Base-by-base conservation (phyloP, 2,888 invertebrate genomes). In the Hanleya hanleyi region DNA sequence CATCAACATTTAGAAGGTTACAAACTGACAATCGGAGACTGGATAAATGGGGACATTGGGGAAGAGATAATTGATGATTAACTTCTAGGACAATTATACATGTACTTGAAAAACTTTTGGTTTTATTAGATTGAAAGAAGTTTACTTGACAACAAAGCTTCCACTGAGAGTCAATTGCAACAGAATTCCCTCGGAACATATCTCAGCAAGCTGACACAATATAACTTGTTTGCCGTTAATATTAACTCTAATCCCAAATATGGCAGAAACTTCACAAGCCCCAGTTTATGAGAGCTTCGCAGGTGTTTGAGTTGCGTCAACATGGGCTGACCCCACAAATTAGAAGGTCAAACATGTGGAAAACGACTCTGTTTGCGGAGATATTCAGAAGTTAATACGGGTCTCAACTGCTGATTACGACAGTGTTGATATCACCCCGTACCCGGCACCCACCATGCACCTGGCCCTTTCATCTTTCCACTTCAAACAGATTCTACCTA, bases 401-500 rank as follows among this genome's bases (percentile, higher is more conserved):
- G 22, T 57, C 3, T 57, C 29, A 26, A 22, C 26, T 57, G 57
- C 26, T 32, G 32, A 29, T 57, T 26, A 15, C 26, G 12, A 22
- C 57, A 2, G 57, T 26, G 12, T 1, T 2, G 26, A 22, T n/a
- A 7, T 22, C 26, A 57, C 18, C 22, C 29, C 22, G 57, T 57
- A 15, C 57, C 57, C 15, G 57, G 57, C 32, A 57, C 57, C 26
- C 26, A 2, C 15, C 7, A 29, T 4, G 29, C 57, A 57, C 29
- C 57, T 57, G 57, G 22, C 12, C 57, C 57, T 57, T 57, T 57
- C 57, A 57, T 57, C 7, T 57, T 18, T 41, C 32, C 32, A 57
- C 57, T 29, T 57, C 57, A 57, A 57, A 57, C 22, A 29, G 26
- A 22, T 22, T 29, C 32, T 29, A 57, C 57, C 15, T 57, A 22